Evolutionary conservation across 2,113 vertebrate genomes (phyloP).

Genomic region (Ascaphus truei): DNA sequence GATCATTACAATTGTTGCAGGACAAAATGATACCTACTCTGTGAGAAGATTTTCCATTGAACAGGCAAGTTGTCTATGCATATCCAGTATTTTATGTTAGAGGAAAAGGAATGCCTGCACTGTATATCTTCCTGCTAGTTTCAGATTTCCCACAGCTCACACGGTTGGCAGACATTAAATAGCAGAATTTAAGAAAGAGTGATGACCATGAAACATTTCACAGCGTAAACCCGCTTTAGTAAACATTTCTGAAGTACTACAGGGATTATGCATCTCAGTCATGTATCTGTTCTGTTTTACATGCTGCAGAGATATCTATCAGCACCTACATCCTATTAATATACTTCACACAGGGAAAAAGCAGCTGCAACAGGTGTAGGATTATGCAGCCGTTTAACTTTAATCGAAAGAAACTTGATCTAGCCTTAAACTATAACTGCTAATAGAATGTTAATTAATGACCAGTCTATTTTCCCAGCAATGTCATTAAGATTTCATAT

Average conservation of each 20-base stretch:
- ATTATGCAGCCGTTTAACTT: constrained; percentile 23
- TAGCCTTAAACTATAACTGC: not conserved
- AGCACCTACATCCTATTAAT: constrained; percentile 28
- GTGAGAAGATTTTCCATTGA: too few relatives aligned
- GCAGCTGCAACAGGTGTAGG: constrained; percentile 15
- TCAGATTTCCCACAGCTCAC: not conserved
- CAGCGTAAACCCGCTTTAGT: constrained; percentile 19
- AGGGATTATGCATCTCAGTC: constrained; percentile 13
- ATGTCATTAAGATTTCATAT: not conserved
- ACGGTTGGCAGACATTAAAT: constrained; percentile 9
- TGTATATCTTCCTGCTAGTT: too few relatives aligned
- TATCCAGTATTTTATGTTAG: too few relatives aligned
- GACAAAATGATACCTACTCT: too few relatives aligned
- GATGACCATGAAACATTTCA: constrained; percentile 18
- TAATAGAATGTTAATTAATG: not conserved
- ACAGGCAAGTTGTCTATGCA: too few relatives aligned
- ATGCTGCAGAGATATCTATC: constrained; percentile 17
- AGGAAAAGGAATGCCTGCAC: too few relatives aligned
- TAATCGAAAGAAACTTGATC: constrained; percentile 34
- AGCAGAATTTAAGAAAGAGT: not conserved
- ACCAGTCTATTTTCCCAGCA: not conserved
- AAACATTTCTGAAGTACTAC: constrained; percentile 14
- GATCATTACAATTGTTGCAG: too few relatives aligned
- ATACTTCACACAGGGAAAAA: constrained; percentile 7
- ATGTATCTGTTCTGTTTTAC: constrained; percentile 9